phyloP scores from a whole-genome alignment of 1,140 invertebrate genomes.

The Diachasmimorpha longicaudata region DNA sequence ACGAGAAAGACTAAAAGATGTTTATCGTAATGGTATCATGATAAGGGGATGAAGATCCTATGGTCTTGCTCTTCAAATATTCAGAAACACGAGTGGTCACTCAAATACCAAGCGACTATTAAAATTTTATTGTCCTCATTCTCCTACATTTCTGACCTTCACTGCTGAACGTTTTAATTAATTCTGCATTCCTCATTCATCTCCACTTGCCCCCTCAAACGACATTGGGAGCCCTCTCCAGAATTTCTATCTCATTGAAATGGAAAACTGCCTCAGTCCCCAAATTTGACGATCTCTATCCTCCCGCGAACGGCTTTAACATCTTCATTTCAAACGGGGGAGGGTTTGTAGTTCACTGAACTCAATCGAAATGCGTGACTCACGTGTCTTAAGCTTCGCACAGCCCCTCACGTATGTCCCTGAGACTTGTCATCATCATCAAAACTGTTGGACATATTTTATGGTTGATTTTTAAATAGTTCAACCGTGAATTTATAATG shows the following conservation, averaged over 20 bases:
- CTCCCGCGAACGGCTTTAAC: neutral
- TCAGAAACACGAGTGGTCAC: neutral
- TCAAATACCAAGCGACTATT: neutral
- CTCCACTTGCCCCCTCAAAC: neutral
- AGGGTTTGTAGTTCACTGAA: neutral
- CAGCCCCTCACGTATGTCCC: neutral
- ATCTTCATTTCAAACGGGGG: neutral
- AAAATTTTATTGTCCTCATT: neutral
- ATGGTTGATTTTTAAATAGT: neutral
- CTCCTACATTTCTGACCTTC: neutral
- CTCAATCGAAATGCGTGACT: neutral
- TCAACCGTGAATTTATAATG: neutral
- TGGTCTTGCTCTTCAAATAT: neutral
- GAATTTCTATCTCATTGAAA: neutral
- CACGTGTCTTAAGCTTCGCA: neutral
- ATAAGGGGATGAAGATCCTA: neutral
- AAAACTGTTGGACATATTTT: neutral
- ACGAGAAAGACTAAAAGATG: too few species aligned
- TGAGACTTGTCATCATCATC: neutral
- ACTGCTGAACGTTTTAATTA: neutral
- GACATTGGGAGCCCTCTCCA: neutral
- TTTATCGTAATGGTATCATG: too few species aligned
- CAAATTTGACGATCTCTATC: neutral
- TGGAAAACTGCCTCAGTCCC: neutral
- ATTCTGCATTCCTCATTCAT: neutral